Evolutionary conservation across 2,113 vertebrate species (phyloP).

Genomic region (Hemiscyllium ocellatum): DNA sequence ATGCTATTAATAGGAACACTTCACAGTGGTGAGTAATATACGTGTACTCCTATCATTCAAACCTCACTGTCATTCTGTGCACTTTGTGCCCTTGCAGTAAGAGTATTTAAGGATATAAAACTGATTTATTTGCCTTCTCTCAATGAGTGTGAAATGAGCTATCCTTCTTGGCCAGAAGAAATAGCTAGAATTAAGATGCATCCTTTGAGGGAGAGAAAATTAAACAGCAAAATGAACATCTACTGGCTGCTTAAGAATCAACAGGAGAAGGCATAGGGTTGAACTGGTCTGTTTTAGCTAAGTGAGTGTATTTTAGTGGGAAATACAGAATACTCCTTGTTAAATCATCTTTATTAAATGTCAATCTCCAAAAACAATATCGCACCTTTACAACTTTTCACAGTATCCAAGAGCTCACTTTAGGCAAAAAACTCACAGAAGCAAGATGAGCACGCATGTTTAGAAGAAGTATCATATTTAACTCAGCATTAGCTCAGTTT

Average conservation of each 20-base stretch:
- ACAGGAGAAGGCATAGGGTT: not conserved
- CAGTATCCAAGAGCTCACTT: not conserved
- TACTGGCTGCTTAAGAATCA: not conserved
- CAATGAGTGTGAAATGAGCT: not conserved
- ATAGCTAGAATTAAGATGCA: not conserved
- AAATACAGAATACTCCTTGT: not conserved
- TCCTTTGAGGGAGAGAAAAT: not conserved
- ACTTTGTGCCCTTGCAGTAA: not conserved
- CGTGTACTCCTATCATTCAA: not conserved
- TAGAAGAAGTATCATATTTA: too few relatives aligned
- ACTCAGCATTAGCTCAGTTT: too few relatives aligned
- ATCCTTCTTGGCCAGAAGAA: not conserved
- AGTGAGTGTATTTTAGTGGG: not conserved
- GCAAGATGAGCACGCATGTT: not conserved
- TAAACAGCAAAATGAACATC: not conserved
- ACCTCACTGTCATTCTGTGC: not conserved
- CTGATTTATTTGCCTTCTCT: not conserved
- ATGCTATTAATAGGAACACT: not conserved
- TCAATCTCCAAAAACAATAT: not conserved
- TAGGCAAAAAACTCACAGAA: not conserved
- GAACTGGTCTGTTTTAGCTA: not conserved
- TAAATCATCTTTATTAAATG: not conserved
- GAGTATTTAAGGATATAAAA: not conserved
- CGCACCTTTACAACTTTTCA: not conserved
- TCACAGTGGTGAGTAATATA: not conserved